phyloP scores from a whole-genome alignment of 2,113 vertebrate genomes.

The Oncorhynchus mykiss region DNA sequence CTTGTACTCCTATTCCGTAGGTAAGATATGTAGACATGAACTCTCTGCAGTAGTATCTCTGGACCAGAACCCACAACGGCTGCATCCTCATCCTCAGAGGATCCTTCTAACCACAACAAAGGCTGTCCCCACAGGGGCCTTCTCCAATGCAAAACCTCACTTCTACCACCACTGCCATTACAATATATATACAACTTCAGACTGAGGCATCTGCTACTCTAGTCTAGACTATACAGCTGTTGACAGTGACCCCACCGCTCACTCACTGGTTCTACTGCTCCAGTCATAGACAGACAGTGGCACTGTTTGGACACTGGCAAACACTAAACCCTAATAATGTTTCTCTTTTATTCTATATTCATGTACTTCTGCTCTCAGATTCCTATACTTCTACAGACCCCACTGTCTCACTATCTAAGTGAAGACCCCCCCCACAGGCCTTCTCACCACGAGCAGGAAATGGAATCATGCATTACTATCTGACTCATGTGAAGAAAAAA shows the following conservation, averaged over 20 bases:
- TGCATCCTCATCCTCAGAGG: not conserved
- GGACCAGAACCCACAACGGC: not conserved
- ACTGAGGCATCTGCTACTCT: no score
- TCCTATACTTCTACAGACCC: not conserved
- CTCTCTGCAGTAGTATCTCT: not conserved
- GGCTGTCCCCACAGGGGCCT: conserved; percentile 8
- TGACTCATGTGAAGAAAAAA: not conserved
- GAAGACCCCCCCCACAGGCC: not conserved
- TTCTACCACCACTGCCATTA: conserved; percentile 37
- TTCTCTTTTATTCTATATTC: not conserved
- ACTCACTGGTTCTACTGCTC: not conserved
- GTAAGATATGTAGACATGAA: not conserved
- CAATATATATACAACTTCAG: no score
- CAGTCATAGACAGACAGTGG: not conserved
- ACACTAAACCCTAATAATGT: not conserved
- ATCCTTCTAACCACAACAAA: not conserved
- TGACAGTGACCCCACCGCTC: no score
- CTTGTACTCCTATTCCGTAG: not conserved
- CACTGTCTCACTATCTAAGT: not conserved
- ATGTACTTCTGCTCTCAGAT: not conserved
- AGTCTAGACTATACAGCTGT: no score
- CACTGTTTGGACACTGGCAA: not conserved
- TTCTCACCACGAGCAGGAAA: not conserved
- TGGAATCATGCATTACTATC: not conserved
- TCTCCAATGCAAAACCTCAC: conserved; percentile 58